These are phyloP conservation scores for Iphiclides podalirius DNA, from an alignment of 2,888 invertebrate species.

Conservation along the genomic window DNA sequence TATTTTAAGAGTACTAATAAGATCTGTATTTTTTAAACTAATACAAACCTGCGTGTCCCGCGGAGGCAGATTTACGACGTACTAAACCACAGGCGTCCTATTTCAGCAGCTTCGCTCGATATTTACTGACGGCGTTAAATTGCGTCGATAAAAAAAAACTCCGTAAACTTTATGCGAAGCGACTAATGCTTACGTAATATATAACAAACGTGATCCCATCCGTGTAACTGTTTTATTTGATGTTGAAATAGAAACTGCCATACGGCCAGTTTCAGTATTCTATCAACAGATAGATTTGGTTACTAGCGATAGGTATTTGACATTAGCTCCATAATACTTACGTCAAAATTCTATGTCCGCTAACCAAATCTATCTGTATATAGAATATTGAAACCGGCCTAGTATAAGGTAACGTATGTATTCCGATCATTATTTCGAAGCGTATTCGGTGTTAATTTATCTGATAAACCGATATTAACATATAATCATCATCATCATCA, in stretches of 20 bases:
- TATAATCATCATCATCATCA: too few relatives aligned
- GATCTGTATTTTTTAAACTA: constrained; percentile 28
- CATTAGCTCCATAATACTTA: too few relatives aligned
- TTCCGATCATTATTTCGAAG: background rate
- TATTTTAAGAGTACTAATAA: constrained; percentile 21
- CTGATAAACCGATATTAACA: too few relatives aligned
- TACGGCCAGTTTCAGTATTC: too few relatives aligned
- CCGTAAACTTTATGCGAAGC: constrained; percentile 19
- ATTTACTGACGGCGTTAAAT: constrained; percentile 25
- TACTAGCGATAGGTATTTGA: too few relatives aligned
- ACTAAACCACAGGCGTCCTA: constrained; percentile 52
- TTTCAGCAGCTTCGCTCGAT: constrained; percentile 38
- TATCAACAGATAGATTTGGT: too few relatives aligned
- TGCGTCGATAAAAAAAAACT: constrained; percentile 24
- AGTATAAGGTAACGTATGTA: background rate
- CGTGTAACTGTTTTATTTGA: constrained; percentile 16
- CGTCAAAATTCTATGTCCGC: too few relatives aligned
- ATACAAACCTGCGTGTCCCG: constrained; percentile 31
- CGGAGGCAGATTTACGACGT: constrained; percentile 54
- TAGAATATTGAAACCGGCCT: too few relatives aligned
- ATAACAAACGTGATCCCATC: constrained; percentile 19
- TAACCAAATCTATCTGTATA: too few relatives aligned
- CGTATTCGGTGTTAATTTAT: too few relatives aligned
- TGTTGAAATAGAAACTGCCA: constrained; percentile 10
- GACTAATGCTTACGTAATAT: constrained; percentile 22